phyloP scores from a whole-genome alignment of 1,140 invertebrate species.

The Drosophila parvula region DNA sequence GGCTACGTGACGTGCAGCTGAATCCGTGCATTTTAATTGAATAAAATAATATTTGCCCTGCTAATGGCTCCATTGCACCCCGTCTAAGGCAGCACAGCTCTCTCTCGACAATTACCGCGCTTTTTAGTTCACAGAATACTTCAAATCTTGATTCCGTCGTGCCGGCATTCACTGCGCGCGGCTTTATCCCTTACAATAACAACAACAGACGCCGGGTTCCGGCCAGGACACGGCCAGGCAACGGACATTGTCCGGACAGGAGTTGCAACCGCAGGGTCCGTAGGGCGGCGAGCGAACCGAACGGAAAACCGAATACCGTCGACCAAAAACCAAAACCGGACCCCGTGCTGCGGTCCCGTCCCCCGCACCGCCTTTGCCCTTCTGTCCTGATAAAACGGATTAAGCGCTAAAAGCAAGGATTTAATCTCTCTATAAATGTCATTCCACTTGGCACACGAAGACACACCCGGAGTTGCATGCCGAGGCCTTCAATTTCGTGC shows the following conservation, averaged over 20 bases:
- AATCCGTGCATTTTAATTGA: conserved; percentile 76
- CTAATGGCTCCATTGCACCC: conserved; percentile 75
- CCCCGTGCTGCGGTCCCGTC: conserved; percentile 13
- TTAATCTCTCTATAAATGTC: conserved; percentile 71
- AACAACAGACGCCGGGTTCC: conserved; percentile 8
- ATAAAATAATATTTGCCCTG: conserved; percentile 79
- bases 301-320: conserved; percentile 17
- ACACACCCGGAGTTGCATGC: conserved; percentile 18
- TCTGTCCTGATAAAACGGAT: conserved; percentile 65
- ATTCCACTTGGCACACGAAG: conserved; percentile 53
- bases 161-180: conserved; percentile 31
- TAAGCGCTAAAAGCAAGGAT: conserved; percentile 75
- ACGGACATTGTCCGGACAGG: conserved; percentile 16
- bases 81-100: conserved; percentile 15
- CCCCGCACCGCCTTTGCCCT: not conserved
- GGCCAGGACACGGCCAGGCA: conserved; percentile 2
- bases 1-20: conserved; percentile 60
- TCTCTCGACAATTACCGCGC: conserved; percentile 48
- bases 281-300: conserved; percentile 1
- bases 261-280: conserved; percentile 27
- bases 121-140: conserved; percentile 59
- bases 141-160: conserved; percentile 52
- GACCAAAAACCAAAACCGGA: conserved; percentile 30
- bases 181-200: conserved; percentile 58
- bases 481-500: not conserved